A percentile compares a stretch with the other conserved stretches of the same genome.
phyloP scores from a whole-genome alignment of 2,797 vertebrate genomes.

The Gallinago nigripennis region DNA sequence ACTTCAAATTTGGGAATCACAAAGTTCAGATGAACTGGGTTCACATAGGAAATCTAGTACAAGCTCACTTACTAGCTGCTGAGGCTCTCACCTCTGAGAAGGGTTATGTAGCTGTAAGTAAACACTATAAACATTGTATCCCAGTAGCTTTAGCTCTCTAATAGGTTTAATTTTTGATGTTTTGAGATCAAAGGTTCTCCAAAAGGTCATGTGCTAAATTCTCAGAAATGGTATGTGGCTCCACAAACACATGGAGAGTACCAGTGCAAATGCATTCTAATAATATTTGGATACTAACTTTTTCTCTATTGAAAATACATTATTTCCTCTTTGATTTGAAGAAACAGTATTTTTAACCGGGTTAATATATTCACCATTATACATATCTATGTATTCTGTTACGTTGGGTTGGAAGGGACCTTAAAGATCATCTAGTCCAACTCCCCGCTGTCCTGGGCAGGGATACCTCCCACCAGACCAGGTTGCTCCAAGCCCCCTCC shows the following conservation, averaged over 20 bases:
- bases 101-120: conserved; percentile 86
- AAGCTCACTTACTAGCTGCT: conserved; percentile 87
- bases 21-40: conserved; percentile 91
- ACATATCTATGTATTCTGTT: neutral
- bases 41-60: conserved; percentile 88
- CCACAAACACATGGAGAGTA: neutral
- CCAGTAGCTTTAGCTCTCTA: neutral
- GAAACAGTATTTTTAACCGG: neutral
- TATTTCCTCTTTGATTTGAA: neutral
- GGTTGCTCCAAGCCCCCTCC: neutral
- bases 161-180: neutral
- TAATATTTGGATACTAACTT: neutral
- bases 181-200: neutral
- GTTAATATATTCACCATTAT: neutral
- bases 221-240: neutral
- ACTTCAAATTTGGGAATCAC: conserved; percentile 88
- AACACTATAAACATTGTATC: neutral
- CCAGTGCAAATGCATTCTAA: neutral
- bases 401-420: neutral
- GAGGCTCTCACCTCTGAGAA: conserved; percentile 82
- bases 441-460: neutral
- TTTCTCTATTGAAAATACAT: neutral
- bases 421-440: neutral
- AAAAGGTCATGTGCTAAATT: neutral
- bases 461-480: neutral